phyloP scores from a whole-genome alignment of 2,113 vertebrate species.

The Heloderma charlesbogerti region DNA sequence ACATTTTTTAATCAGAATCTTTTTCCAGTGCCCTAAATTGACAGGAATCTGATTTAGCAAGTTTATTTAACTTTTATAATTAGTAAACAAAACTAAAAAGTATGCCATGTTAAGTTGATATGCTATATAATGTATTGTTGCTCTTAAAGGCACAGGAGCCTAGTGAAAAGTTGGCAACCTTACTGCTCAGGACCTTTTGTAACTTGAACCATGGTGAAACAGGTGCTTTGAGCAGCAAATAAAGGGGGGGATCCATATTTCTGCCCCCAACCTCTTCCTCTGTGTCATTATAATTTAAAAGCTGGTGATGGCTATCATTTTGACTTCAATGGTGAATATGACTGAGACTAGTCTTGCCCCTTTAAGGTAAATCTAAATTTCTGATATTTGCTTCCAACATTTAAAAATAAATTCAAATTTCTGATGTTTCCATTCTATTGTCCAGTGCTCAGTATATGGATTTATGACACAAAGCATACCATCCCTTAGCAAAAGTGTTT shows the following conservation, averaged over 20 bases:
- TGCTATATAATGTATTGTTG: background rate
- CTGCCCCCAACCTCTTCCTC: background rate
- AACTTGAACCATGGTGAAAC: background rate
- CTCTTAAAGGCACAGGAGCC: background rate
- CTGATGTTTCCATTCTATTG: background rate
- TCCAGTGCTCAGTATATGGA: background rate
- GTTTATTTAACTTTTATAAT: background rate
- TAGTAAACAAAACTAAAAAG: background rate
- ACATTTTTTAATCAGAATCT: background rate
- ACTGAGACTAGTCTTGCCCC: background rate
- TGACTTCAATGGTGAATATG: background rate
- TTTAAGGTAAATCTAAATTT: background rate
- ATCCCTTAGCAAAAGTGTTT: conserved; percentile 11
- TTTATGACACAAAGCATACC: background rate
- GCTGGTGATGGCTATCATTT: background rate
- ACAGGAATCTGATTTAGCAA: background rate
- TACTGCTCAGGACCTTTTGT: background rate
- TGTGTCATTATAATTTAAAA: background rate
- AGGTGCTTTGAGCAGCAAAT: background rate
- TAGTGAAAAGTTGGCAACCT: background rate
- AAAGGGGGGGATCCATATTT: background rate
- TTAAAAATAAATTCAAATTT: background rate
- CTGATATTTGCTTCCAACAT: background rate
- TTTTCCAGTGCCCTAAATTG: background rate
- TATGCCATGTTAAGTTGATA: background rate